Evolutionary conservation across 2,888 invertebrate genomes (phyloP).

Genomic region (Lithophane socia): DNA sequence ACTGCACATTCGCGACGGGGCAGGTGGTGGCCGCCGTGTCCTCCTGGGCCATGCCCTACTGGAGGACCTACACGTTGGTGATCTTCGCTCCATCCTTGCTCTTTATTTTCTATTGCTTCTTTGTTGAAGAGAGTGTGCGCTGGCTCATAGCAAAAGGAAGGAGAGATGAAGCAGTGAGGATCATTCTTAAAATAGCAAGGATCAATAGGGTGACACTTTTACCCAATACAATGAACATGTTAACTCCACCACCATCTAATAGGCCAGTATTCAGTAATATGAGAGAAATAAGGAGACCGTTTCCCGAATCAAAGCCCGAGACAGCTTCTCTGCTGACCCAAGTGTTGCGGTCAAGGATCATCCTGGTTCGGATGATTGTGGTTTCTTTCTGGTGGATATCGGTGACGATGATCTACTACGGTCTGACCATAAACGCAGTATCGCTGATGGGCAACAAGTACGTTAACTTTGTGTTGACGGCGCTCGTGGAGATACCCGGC

Average conservation of each 20-base stretch:
- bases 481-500: constrained; percentile 91
- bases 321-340: constrained; percentile 2
- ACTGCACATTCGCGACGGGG: constrained; percentile 92
- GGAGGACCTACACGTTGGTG: constrained; percentile 91
- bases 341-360: constrained; percentile 49
- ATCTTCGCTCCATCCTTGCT: constrained; percentile 92
- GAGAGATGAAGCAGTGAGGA: constrained; percentile 87
- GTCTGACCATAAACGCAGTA: constrained; percentile 93
- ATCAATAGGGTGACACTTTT: constrained; percentile 82
- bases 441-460: constrained; percentile 93
- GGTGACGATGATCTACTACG: constrained; percentile 94
- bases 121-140: constrained; percentile 92
- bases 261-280: not conserved
- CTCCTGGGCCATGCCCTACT: constrained; percentile 92
- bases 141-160: constrained; percentile 92
- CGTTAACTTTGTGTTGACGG: constrained; percentile 92
- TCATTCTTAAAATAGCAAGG: constrained; percentile 86
- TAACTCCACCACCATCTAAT: constrained; percentile 53
- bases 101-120: constrained; percentile 91
- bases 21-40: constrained; percentile 90
- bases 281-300: not conserved
- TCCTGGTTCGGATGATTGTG: constrained; percentile 43
- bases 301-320: not conserved
- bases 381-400: constrained; percentile 91
- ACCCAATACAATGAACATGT: constrained; percentile 73